These are phyloP conservation scores for Bufo gargarizans DNA, from an alignment of 2,113 vertebrate genomes.

Conservation along the genomic window DNA sequence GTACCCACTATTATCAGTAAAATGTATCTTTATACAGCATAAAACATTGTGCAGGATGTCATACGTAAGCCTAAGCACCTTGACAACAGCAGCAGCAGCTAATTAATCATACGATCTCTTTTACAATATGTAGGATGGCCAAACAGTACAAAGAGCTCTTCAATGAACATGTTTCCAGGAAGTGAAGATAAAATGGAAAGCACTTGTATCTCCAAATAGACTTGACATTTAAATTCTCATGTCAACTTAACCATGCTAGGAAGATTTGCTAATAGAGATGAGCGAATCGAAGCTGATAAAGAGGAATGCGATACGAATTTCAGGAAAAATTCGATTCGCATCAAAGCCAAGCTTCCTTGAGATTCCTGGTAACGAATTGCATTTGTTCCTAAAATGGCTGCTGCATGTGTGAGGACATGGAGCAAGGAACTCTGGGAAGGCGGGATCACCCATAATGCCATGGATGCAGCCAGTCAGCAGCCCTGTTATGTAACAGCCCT, in stretches of 20 bases:
- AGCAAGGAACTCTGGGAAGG: no score
- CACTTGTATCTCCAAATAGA: constrained; percentile 5
- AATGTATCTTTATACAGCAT: neutral
- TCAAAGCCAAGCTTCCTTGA: no score
- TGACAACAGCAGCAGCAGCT: constrained; percentile 40
- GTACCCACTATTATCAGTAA: neutral
- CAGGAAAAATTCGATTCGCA: no score
- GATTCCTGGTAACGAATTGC: no score
- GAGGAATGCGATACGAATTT: no score
- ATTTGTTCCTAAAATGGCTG: no score
- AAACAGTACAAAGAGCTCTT: constrained; percentile 28
- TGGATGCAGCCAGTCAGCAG: no score
- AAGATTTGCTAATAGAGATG: neutral
- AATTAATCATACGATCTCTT: constrained; percentile 10
- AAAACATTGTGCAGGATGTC: neutral
- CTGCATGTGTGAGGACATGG: no score
- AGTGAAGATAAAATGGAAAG: neutral
- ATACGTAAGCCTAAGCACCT: constrained; percentile 28
- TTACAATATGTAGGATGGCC: neutral
- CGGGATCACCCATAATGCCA: no score
- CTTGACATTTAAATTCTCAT: constrained; percentile 31
- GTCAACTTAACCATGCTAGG: neutral
- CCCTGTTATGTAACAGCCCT: no score
- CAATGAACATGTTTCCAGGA: constrained; percentile 17
- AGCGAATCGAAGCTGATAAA: no score